These are phyloP conservation scores for Silurus asotus DNA, from an alignment of 2,113 vertebrate genomes.

Conservation along the genomic window DNA sequence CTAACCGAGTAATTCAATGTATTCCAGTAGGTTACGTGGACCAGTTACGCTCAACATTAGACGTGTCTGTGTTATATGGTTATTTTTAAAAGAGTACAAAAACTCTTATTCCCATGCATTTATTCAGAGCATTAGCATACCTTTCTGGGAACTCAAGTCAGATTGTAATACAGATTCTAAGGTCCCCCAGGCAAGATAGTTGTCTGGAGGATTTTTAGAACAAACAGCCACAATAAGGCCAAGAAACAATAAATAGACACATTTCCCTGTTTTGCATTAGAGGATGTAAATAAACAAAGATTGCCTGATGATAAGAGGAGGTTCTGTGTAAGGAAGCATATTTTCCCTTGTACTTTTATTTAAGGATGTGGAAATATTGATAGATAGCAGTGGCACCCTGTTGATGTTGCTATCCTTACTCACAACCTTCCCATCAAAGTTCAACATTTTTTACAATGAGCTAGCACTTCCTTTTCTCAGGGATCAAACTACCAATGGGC, in stretches of 20 bases:
- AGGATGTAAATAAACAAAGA: constrained; percentile 20
- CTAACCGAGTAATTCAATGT: background rate
- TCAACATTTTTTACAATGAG: too few species aligned
- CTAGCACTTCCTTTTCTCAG: too few species aligned
- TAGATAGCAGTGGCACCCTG: too few species aligned
- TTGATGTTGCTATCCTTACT: too few species aligned
- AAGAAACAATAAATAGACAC: constrained; percentile 23
- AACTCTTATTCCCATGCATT: background rate
- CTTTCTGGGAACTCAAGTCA: constrained; percentile 41
- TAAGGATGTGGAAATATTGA: background rate
- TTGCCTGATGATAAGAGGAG: background rate
- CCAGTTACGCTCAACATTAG: background rate
- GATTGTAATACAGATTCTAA: constrained; percentile 18
- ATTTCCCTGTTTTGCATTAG: constrained; percentile 2
- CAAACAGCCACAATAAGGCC: constrained; percentile 19
- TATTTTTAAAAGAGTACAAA: background rate
- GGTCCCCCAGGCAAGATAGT: constrained; percentile 1
- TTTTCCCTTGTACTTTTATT: constrained; percentile 1
- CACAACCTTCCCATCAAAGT: too few species aligned
- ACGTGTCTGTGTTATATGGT: background rate
- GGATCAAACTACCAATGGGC: too few species aligned
- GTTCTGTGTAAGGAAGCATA: background rate
- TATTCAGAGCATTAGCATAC: constrained; percentile 19
- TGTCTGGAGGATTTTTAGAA: constrained; percentile 19
- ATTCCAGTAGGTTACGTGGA: background rate